A percentile compares a stretch with the other conserved stretches of the same genome.
phyloP scores from a whole-genome alignment of 2,113 vertebrate species.

The Nyctibius bracteatus region DNA sequence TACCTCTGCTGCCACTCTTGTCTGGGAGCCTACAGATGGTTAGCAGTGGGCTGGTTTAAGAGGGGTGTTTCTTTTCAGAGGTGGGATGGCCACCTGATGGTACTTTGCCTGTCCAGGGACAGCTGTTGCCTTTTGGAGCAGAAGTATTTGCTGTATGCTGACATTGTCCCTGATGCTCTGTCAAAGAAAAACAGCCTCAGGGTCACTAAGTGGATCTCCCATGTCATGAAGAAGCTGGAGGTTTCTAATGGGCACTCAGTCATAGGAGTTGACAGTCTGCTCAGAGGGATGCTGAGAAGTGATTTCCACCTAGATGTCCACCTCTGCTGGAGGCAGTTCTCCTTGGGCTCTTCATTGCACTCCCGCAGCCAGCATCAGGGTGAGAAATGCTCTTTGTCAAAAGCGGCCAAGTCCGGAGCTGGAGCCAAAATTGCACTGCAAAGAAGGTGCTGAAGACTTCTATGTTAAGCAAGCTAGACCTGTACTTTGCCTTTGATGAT shows the following conservation, averaged over 20 bases:
- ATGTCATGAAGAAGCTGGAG: not conserved
- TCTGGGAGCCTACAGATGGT: not conserved
- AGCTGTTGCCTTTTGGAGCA: not conserved
- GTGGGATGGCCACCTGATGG: not conserved
- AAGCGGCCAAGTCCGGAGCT: rapidly evolving
- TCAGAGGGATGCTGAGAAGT: not conserved
- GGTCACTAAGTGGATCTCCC: rapidly evolving
- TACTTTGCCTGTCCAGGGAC: not conserved
- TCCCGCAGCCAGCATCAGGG: not conserved
- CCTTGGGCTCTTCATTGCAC: not conserved
- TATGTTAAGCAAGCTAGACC: not conserved
- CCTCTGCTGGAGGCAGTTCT: not conserved
- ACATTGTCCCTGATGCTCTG: not conserved
- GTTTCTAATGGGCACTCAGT: not conserved
- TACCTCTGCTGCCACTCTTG: rapidly evolving
- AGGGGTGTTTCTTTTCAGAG: not conserved
- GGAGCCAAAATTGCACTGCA: not conserved
- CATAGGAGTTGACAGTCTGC: rapidly evolving
- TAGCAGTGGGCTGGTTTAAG: not conserved
- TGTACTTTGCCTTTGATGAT: not conserved
- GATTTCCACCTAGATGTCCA: not conserved
- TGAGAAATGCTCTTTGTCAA: not conserved
- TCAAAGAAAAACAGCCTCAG: not conserved
- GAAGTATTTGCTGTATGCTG: not conserved
- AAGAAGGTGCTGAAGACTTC: not conserved